Evolutionary conservation across 64 coral and sea anemone genomes (phyloP).

Genomic region (Actinia equina): DNA sequence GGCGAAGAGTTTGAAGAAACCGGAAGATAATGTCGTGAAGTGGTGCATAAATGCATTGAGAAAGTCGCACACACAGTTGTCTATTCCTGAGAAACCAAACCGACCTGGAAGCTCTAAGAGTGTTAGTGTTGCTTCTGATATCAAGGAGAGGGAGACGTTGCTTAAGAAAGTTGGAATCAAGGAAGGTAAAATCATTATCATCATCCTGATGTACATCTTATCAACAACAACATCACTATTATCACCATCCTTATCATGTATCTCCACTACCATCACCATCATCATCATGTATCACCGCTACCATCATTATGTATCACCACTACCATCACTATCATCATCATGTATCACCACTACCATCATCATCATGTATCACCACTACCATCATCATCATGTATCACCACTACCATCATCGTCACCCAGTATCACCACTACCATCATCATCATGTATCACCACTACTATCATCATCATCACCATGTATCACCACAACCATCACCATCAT

Average conservation of each 20-base stretch:
- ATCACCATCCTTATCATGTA: not conserved
- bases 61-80: conserved; percentile 21
- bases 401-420: too few species aligned
- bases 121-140: not conserved
- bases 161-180: not conserved
- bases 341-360: not conserved
- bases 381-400: not conserved
- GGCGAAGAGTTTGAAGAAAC: conserved; percentile 20
- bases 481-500: too few species aligned
- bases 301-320: too few species aligned
- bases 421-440: too few species aligned
- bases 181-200: not conserved
- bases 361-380: not conserved
- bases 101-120: conserved; percentile 38
- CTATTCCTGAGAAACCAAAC: conserved; percentile 41
- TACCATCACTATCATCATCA: too few species aligned
- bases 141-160: not conserved
- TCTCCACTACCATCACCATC: not conserved
- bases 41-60: conserved; percentile 50
- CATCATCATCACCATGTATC: too few species aligned
- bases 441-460: too few species aligned
- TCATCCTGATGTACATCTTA: not conserved
- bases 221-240: not conserved
- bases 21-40: conserved; percentile 16
- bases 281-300: not conserved